Base-by-base conservation (phyloP, 2,888 invertebrate genomes). In the Athripsodes cinereus region DNA sequence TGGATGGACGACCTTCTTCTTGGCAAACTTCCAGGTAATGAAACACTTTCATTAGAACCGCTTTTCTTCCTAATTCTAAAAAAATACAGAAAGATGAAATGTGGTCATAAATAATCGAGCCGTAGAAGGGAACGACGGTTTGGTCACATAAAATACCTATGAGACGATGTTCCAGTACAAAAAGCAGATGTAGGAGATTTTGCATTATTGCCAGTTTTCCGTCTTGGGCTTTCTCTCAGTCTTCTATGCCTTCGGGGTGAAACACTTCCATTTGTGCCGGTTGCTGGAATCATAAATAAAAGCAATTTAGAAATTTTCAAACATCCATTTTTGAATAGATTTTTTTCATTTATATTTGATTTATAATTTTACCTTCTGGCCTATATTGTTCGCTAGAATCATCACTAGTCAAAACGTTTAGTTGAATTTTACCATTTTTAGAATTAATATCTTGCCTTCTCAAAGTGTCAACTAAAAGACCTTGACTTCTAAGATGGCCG, bases 201-300 rank as follows among this genome's bases (percentile, higher is more conserved):
- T 0, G 81, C 79, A 58, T 49, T 54, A 61, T 79, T 72, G n/a
- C 72, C 73, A 22, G 83, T 82, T 72, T 86, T 86, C 68, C 86
- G 78, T 66, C 86, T 72, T 1, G 85, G 83, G 67, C 83, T 85
- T 60, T 87, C 86, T 59, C 85, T 76, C 57, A 79, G 74, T 60
- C 86, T 79, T 66, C 84, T 81, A 62, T 78, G 76, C 71, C 84
- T 83, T 63, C 82, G 79, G 48, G 84, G 81, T 11, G 83, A 82
- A 62, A 76, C 66, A 66, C 74, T 78, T 48, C 79, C 79, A 63
- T 78, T 78, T 22, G 66, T 61, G 67, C 67, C 62, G 62, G 34
- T 58, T 66, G 68, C 66, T 72, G 69, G 52, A 68, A 68, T 59
- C 6, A 31, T 22, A 22, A 19, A 16, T 2, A 8, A 26, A 40